phyloP scores from a whole-genome alignment of 1,140 invertebrate genomes.

The Teleogryllus occipitalis region DNA sequence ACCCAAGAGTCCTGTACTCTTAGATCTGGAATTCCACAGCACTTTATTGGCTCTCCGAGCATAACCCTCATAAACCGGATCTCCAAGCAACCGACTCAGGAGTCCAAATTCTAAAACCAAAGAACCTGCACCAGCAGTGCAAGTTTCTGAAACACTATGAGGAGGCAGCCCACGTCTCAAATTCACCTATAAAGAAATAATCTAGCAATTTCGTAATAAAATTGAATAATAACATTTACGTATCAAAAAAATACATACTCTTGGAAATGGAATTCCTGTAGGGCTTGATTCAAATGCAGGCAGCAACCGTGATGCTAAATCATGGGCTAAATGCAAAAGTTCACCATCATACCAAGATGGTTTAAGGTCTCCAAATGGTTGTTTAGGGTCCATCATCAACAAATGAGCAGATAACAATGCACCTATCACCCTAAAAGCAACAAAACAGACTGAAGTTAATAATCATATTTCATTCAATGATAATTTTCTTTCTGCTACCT shows the following conservation, averaged over 20 bases:
- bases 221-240: slow-evolving; percentile 10
- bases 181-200: slow-evolving; percentile 41
- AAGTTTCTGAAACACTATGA: slow-evolving; percentile 50
- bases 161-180: slow-evolving; percentile 46
- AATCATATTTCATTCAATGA: too few species aligned
- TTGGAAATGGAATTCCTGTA: slow-evolving; percentile 53
- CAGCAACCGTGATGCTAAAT: slow-evolving; percentile 49
- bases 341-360: slow-evolving; percentile 51
- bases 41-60: slow-evolving; percentile 47
- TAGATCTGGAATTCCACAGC: slow-evolving; percentile 49
- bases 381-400: slow-evolving; percentile 48
- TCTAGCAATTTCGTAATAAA: slow-evolving; percentile 9
- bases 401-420: slow-evolving; percentile 58
- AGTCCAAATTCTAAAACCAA: slow-evolving; percentile 58
- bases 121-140: slow-evolving; percentile 57
- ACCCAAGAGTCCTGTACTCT: slow-evolving; percentile 56
- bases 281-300: slow-evolving; percentile 51
- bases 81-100: slow-evolving; percentile 49
- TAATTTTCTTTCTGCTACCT: too few species aligned
- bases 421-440: slow-evolving; percentile 46
- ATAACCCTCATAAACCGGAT: slow-evolving; percentile 52
- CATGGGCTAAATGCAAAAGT: slow-evolving; percentile 50
- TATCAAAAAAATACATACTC: slow-evolving; percentile 26
- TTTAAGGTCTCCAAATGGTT: slow-evolving; percentile 51
- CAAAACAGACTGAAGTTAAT: neutral